Evolutionary conservation across 2,888 invertebrate species (phyloP).

Genomic region (Chalcosyrphus nemorum): DNA sequence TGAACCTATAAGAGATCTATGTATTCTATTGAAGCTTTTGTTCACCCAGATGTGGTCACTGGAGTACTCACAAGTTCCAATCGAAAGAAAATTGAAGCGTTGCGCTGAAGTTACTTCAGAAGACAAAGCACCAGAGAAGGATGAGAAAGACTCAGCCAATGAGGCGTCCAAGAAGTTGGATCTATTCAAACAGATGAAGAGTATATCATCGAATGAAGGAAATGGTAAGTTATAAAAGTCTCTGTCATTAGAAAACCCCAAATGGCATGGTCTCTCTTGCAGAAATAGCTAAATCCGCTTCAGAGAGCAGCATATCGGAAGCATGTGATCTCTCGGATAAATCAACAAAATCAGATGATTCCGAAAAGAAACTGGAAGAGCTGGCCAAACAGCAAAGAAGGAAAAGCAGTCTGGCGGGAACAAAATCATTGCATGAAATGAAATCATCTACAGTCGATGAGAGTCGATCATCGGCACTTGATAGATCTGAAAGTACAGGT

Average conservation of each 20-base stretch:
- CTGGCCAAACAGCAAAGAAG: conserved; percentile 71
- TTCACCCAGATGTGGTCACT: conserved; percentile 94
- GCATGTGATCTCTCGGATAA: conserved; percentile 88
- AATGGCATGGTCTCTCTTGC: neutral
- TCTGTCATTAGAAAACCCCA: neutral
- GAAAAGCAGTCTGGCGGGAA: conserved; percentile 80
- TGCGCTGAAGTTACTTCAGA: conserved; percentile 82
- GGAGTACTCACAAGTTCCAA: conserved; percentile 94
- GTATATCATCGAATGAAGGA: conserved; percentile 86
- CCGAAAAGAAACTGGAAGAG: conserved; percentile 81
- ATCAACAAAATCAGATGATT: conserved; percentile 86
- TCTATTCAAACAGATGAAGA: conserved; percentile 90
- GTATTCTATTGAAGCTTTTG: neutral
- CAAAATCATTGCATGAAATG: conserved; percentile 81
- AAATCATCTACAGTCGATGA: conserved; percentile 81
- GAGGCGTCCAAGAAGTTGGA: conserved; percentile 81
- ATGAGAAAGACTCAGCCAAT: conserved; percentile 75
- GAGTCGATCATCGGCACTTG: conserved; percentile 72
- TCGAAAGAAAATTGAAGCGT: conserved; percentile 81
- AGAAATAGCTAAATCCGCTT: conserved; percentile 90
- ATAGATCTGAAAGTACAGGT: conserved; percentile 75
- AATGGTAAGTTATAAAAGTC: conserved; percentile 82
- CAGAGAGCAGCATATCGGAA: conserved; percentile 93
- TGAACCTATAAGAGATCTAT: no score
- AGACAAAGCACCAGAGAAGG: conserved; percentile 83